A percentile compares a stretch with the other conserved stretches of the same genome.
phyloP scores from a whole-genome alignment of 2,888 invertebrate species.

The Nipponacmea schrenckii region DNA sequence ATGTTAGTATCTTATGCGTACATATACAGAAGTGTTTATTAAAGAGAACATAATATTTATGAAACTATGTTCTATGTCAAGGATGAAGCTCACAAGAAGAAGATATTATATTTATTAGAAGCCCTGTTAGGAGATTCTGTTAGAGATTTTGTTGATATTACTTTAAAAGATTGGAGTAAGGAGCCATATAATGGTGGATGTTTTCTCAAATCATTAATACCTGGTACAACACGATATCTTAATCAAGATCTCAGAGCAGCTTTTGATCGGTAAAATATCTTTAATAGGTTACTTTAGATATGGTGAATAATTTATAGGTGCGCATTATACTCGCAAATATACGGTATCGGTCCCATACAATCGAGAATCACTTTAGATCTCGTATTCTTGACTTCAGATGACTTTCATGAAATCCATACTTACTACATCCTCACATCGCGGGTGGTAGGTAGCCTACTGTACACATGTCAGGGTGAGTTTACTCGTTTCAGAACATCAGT shows the following conservation, averaged over 20 bases:
- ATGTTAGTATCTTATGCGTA: neutral
- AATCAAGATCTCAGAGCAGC: constrained; percentile 56
- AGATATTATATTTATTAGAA: constrained; percentile 65
- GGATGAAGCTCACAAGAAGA: constrained; percentile 58
- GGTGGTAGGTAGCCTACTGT: too few relatives aligned
- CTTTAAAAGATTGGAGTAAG: constrained; percentile 64
- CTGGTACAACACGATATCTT: constrained; percentile 62
- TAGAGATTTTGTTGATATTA: constrained; percentile 57
- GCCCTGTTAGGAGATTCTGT: constrained; percentile 61
- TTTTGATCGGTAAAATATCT: constrained; percentile 46
- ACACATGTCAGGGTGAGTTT: too few relatives aligned
- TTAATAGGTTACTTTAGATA: neutral
- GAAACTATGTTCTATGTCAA: constrained; percentile 31
- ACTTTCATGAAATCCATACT: too few relatives aligned
- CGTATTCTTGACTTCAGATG: too few relatives aligned
- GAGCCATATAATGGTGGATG: constrained; percentile 66
- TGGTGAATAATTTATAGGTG: too few relatives aligned
- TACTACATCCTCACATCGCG: too few relatives aligned
- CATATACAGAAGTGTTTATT: neutral
- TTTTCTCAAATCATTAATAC: constrained; percentile 59
- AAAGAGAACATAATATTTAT: too few relatives aligned
- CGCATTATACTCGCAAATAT: too few relatives aligned
- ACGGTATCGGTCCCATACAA: too few relatives aligned
- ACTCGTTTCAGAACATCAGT: too few relatives aligned
- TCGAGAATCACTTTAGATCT: too few relatives aligned